phyloP scores from a whole-genome alignment of 2,113 vertebrate species.

The Coryphaenoides rupestris region DNA sequence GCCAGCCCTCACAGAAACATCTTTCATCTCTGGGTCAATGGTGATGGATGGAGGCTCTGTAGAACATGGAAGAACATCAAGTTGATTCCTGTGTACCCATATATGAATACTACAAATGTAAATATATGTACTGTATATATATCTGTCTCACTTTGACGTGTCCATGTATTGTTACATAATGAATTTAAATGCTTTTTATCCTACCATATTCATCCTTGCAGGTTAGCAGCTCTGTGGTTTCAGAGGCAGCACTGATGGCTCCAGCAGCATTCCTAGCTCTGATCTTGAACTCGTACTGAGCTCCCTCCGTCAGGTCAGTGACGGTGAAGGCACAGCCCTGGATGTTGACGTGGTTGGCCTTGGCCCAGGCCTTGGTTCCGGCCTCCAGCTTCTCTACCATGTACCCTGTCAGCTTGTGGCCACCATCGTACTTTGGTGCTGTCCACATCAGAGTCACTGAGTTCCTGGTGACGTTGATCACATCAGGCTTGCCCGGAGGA shows the following conservation, averaged over 20 bases:
- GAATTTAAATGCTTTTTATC: slow-evolving; percentile 34
- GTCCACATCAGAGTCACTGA: slow-evolving; percentile 95
- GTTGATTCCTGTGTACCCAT: background rate
- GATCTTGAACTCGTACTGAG: slow-evolving; percentile 92
- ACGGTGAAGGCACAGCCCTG: slow-evolving; percentile 93
- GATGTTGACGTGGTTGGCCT: slow-evolving; percentile 95
- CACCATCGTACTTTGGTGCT: slow-evolving; percentile 93
- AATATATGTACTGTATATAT: background rate
- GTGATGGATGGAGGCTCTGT: slow-evolving; percentile 92
- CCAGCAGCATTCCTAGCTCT: slow-evolving; percentile 95
- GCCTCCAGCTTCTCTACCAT: slow-evolving; percentile 92
- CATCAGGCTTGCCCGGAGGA: slow-evolving; percentile 96
- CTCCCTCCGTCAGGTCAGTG: slow-evolving; percentile 85
- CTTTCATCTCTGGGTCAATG: slow-evolving; percentile 90
- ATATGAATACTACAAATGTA: background rate
- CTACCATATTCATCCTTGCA: slow-evolving; percentile 98
- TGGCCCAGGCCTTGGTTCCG: slow-evolving; percentile 87
- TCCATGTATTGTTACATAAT: background rate
- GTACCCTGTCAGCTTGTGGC: slow-evolving; percentile 93
- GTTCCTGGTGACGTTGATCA: slow-evolving; percentile 89
- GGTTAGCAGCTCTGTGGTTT: slow-evolving; percentile 83
- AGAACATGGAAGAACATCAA: slow-evolving; percentile 38
- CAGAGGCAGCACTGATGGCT: slow-evolving; percentile 90
- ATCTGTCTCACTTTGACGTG: too few relatives aligned
- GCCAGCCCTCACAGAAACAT: slow-evolving; percentile 89